Percentiles rank a stretch among this genome's conserved stretches.
These are phyloP conservation scores for Discoglossus pictus DNA, from an alignment of 2,797 vertebrate species.

Conservation along the genomic window DNA sequence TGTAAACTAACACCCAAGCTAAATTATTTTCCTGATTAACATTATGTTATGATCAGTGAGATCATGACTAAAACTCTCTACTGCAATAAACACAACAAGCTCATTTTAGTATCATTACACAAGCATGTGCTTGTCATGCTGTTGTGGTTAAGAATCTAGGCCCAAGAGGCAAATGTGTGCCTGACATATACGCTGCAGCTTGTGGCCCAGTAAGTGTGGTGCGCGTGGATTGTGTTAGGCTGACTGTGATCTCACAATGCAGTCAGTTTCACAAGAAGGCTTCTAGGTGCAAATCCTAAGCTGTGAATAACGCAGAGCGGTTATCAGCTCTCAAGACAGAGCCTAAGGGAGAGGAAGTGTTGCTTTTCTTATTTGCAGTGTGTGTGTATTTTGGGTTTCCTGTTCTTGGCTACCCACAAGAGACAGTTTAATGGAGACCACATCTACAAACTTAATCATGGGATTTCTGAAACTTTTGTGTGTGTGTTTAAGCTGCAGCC, in stretches of 20 bases:
- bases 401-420: slow-evolving; percentile 23
- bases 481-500: not conserved
- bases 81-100: too few species aligned
- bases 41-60: too few species aligned
- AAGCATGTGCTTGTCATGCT: too few species aligned
- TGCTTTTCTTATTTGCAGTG: slow-evolving; percentile 32
- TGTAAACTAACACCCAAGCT: too few species aligned
- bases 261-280: not conserved
- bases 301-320: not conserved
- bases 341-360: slow-evolving; percentile 28
- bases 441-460: slow-evolving; percentile 13
- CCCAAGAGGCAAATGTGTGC: too few species aligned
- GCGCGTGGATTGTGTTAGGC: too few species aligned
- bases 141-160: too few species aligned
- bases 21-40: too few species aligned
- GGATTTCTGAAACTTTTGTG: slow-evolving; percentile 2
- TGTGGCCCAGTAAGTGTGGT: too few species aligned
- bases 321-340: slow-evolving; percentile 15
- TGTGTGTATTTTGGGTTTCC: slow-evolving; percentile 43
- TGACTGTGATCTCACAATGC: not conserved
- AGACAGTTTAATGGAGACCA: slow-evolving; percentile 27
- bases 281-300: not conserved
- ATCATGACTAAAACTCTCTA: too few species aligned
- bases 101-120: too few species aligned
- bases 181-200: too few species aligned